A percentile compares a stretch with the other conserved stretches of the same genome.
Conservation (phyloP, 2,113 vertebrate species). For the Capreolus pygargus region DNA sequence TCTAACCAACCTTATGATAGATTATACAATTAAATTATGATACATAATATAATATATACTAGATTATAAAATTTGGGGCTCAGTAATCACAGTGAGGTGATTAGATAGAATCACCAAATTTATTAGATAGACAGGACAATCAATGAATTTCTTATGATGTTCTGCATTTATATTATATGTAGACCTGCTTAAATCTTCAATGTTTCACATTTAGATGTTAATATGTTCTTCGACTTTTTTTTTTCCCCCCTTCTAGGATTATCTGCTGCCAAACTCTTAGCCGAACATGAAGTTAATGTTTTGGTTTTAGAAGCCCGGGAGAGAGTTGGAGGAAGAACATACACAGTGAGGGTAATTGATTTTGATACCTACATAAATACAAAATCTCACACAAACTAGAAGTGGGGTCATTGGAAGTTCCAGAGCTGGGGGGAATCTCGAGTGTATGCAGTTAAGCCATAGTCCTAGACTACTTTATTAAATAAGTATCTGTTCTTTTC, state of each 20-base stretch:
- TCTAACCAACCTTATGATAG: not conserved
- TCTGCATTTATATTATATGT: not conserved
- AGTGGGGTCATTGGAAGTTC: not conserved
- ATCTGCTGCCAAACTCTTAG: slow-evolving; percentile 85
- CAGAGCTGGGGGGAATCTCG: not conserved
- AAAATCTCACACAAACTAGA: not conserved
- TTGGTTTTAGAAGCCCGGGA: slow-evolving; percentile 86
- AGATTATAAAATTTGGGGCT: not conserved
- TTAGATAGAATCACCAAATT: not conserved
- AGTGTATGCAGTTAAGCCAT: not conserved
- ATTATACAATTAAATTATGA: not conserved
- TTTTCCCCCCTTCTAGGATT: slow-evolving; percentile 77
- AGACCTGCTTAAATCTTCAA: slow-evolving; percentile 13
- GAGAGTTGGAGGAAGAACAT: slow-evolving; percentile 88
- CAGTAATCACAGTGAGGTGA: not conserved
- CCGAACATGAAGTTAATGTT: slow-evolving; percentile 80
- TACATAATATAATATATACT: not conserved
- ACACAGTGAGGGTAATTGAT: slow-evolving; percentile 83
- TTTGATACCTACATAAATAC: not conserved
- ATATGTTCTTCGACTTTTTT: slow-evolving; percentile 2
- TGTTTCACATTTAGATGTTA: slow-evolving; percentile 15
- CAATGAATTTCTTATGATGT: not conserved
- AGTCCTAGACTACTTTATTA: not conserved
- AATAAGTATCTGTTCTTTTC: not conserved
- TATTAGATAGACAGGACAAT: slow-evolving; percentile 3